phyloP scores from a whole-genome alignment of 2,797 vertebrate genomes.

The Bryconaethiops microstoma region DNA sequence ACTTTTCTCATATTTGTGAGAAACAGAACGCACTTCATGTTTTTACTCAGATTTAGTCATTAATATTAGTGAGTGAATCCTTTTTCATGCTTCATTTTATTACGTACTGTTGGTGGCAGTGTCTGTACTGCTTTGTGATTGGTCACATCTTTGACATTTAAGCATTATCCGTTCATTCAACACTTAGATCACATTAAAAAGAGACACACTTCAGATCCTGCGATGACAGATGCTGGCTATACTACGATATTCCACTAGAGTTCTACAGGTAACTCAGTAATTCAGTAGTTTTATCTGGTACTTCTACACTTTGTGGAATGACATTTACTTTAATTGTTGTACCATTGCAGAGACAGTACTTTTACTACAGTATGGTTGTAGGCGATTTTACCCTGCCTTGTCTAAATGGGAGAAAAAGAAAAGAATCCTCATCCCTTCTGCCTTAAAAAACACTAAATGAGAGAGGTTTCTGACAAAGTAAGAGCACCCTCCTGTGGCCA shows the following conservation, averaged over 20 bases:
- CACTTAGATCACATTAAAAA: too few relatives aligned
- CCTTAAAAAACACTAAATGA: background rate
- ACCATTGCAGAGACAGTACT: background rate
- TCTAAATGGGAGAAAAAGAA: background rate
- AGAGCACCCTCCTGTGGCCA: slow-evolving; percentile 33
- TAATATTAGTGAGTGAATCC: background rate
- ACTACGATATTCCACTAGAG: too few relatives aligned
- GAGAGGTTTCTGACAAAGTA: background rate
- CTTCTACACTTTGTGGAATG: background rate
- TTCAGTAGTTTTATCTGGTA: too few relatives aligned
- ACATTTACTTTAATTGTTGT: background rate
- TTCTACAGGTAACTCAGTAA: too few relatives aligned
- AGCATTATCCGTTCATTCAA: too few relatives aligned
- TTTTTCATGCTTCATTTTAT: background rate
- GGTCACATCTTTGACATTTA: too few relatives aligned
- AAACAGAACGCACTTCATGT: too few relatives aligned
- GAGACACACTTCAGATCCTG: too few relatives aligned
- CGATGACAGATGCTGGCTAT: too few relatives aligned
- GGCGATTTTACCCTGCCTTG: background rate
- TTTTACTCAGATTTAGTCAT: background rate
- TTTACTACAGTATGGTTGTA: background rate
- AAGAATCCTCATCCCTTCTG: background rate
- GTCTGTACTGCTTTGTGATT: too few relatives aligned
- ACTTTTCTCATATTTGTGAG: too few relatives aligned
- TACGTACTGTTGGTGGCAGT: background rate